Conservation (phyloP, 2,888 invertebrate genomes). For the Drosophila mimica region DNA sequence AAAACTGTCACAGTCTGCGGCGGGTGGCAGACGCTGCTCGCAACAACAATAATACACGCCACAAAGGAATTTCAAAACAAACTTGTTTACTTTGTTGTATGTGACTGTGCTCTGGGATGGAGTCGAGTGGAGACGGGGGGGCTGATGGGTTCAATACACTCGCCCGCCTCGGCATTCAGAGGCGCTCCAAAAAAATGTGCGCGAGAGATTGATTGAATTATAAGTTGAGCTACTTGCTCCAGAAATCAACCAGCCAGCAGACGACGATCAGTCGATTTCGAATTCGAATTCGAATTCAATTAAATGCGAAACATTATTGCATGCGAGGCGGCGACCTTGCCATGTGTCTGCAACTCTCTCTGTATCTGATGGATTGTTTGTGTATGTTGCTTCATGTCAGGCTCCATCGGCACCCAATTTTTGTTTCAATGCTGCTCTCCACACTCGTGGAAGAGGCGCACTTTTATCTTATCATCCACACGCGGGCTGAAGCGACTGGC, state of each 20-base stretch:
- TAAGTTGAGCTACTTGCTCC: slow-evolving; percentile 24
- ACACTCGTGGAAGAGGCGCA: slow-evolving; percentile 23
- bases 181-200: slow-evolving; percentile 34
- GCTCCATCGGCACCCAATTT: slow-evolving; percentile 68
- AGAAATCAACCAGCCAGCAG: slow-evolving; percentile 1
- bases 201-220: slow-evolving; percentile 69
- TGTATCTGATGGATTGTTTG: slow-evolving; percentile 34
- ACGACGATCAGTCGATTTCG: slow-evolving; percentile 20
- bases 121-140: background rate
- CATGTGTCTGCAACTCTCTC: slow-evolving; percentile 45
- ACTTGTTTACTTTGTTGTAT: slow-evolving; percentile 60
- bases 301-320: slow-evolving; percentile 50
- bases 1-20: slow-evolving; percentile 41
- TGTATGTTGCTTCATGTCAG: slow-evolving; percentile 33
- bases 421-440: background rate
- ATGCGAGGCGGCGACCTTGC: slow-evolving; percentile 64
- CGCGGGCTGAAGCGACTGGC: slow-evolving; percentile 35
- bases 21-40: slow-evolving; percentile 29
- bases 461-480: slow-evolving; percentile 68
- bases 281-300: slow-evolving; percentile 48
- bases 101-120: background rate
- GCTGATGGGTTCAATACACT: slow-evolving; percentile 69
- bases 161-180: slow-evolving; percentile 45
- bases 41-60: slow-evolving; percentile 39
- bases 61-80: slow-evolving; percentile 71